Percentiles rank a stretch among this genome's conserved stretches.
Conservation (phyloP, 2,888 invertebrate genomes). For the Sabellastarte sp. region DNA sequence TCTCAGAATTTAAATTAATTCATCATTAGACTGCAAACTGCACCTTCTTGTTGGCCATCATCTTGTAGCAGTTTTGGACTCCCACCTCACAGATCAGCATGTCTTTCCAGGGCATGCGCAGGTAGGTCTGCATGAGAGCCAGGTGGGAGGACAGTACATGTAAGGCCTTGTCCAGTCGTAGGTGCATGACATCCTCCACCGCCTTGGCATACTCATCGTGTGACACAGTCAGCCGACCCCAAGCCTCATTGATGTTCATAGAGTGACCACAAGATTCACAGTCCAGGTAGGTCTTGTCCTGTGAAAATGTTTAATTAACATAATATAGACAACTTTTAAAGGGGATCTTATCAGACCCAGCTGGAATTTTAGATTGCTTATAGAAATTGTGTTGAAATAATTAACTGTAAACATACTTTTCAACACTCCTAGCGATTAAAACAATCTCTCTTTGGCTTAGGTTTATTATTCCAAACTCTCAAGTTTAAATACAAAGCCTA, state of each 20-base stretch:
- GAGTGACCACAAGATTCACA: background rate
- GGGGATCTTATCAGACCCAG: too few species aligned
- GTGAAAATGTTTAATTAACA: too few species aligned
- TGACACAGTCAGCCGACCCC: constrained; percentile 33
- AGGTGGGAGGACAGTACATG: constrained; percentile 39
- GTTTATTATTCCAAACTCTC: too few species aligned
- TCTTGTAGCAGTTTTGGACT: constrained; percentile 47
- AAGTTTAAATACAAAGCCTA: too few species aligned
- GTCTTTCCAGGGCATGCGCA: constrained; percentile 51
- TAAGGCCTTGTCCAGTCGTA: constrained; percentile 32
- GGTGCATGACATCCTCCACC: constrained; percentile 40
- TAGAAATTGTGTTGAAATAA: too few species aligned
- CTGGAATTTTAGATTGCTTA: too few species aligned
- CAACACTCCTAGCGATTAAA: too few species aligned
- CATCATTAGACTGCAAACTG: too few species aligned
- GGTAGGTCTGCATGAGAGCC: constrained; percentile 37
- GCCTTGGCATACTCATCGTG: constrained; percentile 40
- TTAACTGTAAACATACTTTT: too few species aligned
- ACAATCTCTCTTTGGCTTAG: too few species aligned
- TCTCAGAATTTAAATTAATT: too few species aligned
- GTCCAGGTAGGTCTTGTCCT: background rate
- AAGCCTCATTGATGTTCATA: constrained; percentile 13
- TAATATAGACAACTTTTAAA: too few species aligned
- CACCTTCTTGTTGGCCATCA: constrained; percentile 20
- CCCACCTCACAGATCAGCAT: constrained; percentile 55